Base-by-base conservation (phyloP, 2,888 invertebrate genomes). In the Pristionchus fissidentatus region DNA sequence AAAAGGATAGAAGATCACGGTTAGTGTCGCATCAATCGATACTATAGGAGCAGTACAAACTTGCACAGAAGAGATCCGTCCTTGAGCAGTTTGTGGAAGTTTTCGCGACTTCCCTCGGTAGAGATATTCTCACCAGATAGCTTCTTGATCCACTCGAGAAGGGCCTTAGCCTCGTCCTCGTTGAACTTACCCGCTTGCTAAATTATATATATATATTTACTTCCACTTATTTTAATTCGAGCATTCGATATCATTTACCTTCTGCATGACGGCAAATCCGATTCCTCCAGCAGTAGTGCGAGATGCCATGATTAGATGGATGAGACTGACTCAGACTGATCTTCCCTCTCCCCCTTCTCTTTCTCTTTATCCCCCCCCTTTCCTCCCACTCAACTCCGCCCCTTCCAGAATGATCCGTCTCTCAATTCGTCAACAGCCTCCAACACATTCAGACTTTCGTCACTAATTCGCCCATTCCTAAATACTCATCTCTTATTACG, bases 181-280 rank as follows among this genome's bases (percentile, higher is more conserved):
- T 96, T 97, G 94, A 97, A 99, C 94, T 98, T 98, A 93, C 97
- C 96, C 93, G 97, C 96, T 90, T 98, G 96, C 98, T 98, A 90
- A 41, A 84, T 3, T n/a, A 62, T 22, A 19, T 15, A 26, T 84
- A 13, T 4, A 26, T 57, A 35, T 38, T 46, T 52, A 41, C 49
- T 35, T 41, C 22, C 55, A 57, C 26, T 32, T 35, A 13, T 32
- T 78, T 32, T 79, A 57, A n/a, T n/a, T n/a, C n/a, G 26, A 32
- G 41, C 29, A 79, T 3, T 10, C 57, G 7, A 26, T 35, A 26
- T 26, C 38, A 1, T 38, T 38, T 57, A 90, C 90, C 90, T 91
- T 91, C 84, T 88, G 87, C 77, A 89, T 86, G 70, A 91, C 91
- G 84, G 90, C 87, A 86, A 92, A 91, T 85, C 91, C 91, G 84